phyloP scores from a whole-genome alignment of 2,888 invertebrate species.

The Leucophenga maculata region DNA sequence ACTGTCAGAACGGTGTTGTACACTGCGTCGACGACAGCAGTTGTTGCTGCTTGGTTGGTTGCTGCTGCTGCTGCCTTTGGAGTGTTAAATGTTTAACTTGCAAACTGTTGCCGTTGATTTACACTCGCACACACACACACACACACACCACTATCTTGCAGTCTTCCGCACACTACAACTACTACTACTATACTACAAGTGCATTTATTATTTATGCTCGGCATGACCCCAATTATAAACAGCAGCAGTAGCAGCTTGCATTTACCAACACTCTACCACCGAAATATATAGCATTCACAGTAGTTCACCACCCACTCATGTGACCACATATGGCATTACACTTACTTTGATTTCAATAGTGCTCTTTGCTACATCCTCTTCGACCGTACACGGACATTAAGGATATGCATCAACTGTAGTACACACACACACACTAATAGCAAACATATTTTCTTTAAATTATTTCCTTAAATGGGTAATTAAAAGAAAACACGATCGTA shows the following conservation, averaged over 20 bases:
- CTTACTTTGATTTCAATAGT: too few species aligned
- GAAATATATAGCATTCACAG: too few species aligned
- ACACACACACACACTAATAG: background rate
- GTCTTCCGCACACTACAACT: background rate
- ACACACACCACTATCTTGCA: background rate
- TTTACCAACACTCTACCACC: background rate
- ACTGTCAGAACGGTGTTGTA: background rate
- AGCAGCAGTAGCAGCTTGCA: background rate
- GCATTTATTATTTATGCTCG: conserved; percentile 42
- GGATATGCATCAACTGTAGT: background rate
- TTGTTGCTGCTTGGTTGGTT: background rate
- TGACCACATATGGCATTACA: too few species aligned
- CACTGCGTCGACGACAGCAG: background rate
- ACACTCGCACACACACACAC: background rate
- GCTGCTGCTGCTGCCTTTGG: background rate
- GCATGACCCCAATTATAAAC: conserved; percentile 45
- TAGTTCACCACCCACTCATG: too few species aligned
- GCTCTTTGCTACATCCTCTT: too few species aligned
- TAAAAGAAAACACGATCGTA: too few species aligned
- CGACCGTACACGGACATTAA: background rate
- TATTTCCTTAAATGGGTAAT: too few species aligned
- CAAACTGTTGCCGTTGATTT: conserved; percentile 11
- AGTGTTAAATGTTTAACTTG: background rate
- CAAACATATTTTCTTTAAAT: too few species aligned
- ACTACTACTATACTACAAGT: background rate